These are phyloP conservation scores for Leptopterna dolabrata DNA, from an alignment of 2,888 invertebrate species.

Conservation along the genomic window DNA sequence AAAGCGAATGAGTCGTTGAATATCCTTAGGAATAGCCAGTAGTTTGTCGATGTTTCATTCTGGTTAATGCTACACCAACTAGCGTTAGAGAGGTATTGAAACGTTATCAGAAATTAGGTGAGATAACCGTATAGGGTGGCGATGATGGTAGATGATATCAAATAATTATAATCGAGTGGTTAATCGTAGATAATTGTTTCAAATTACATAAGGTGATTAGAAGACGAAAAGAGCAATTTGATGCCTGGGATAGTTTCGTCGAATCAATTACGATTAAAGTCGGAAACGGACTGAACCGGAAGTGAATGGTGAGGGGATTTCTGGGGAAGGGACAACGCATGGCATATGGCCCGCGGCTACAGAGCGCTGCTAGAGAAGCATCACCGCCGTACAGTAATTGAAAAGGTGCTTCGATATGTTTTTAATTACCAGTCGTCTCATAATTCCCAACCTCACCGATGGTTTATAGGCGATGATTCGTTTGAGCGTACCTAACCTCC, in stretches of 20 bases:
- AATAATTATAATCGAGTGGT: too few relatives aligned
- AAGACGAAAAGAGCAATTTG: neutral
- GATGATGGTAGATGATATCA: too few relatives aligned
- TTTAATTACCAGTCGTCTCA: neutral
- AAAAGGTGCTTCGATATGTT: neutral
- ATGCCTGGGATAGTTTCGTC: neutral
- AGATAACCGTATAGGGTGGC: too few relatives aligned
- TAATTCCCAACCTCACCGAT: neutral
- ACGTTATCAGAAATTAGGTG: too few relatives aligned
- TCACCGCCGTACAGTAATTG: neutral
- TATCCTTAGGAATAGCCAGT: too few relatives aligned
- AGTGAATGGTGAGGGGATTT: neutral
- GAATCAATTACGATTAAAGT: neutral
- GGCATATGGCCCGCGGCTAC: neutral
- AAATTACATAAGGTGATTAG: neutral
- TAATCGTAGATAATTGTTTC: too few relatives aligned
- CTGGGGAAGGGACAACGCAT: neutral
- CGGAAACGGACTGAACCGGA: neutral
- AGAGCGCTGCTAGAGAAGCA: neutral
- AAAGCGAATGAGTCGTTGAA: too few relatives aligned
- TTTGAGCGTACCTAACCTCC: neutral
- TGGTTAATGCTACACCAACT: too few relatives aligned
- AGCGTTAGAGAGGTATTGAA: too few relatives aligned
- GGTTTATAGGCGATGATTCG: neutral
- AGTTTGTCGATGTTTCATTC: too few relatives aligned